Conservation (phyloP, 2,113 vertebrate species). For the Sceloporus tristichus region DNA sequence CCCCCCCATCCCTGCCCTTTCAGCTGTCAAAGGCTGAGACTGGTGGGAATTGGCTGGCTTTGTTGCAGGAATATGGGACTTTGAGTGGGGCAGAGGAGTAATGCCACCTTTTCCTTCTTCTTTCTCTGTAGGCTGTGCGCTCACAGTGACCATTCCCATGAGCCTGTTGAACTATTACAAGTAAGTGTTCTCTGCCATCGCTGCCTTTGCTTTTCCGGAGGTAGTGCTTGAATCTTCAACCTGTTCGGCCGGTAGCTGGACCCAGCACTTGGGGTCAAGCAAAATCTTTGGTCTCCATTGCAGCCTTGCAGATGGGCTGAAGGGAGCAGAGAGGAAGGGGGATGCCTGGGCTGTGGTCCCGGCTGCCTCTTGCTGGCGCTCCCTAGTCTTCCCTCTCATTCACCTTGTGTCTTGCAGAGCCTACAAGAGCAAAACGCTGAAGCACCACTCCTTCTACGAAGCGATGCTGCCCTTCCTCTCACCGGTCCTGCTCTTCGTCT, state of each 20-base stretch:
- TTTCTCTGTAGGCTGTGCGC: conserved; percentile 86
- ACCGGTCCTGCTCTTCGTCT: conserved; percentile 88
- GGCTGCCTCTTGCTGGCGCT: too few species aligned
- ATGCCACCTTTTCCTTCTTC: conserved; percentile 50
- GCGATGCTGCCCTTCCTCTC: conserved; percentile 92
- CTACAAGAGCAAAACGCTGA: conserved; percentile 87
- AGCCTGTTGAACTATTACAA: conserved; percentile 94
- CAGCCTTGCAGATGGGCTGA: too few species aligned
- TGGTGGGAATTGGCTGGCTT: accelerated
- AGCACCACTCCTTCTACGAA: conserved; percentile 91
- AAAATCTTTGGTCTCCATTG: too few species aligned
- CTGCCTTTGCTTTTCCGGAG: not conserved
- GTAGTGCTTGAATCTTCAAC: not conserved
- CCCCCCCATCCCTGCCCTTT: too few species aligned
- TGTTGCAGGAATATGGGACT: not conserved
- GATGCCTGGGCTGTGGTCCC: too few species aligned
- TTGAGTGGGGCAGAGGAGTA: not conserved
- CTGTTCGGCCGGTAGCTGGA: too few species aligned
- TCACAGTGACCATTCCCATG: conserved; percentile 95
- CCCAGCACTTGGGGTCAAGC: not conserved
- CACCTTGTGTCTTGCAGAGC: conserved; percentile 77
- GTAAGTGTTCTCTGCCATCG: conserved; percentile 76
- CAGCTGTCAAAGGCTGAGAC: too few species aligned
- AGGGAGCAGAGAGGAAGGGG: too few species aligned
- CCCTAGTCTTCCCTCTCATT: not conserved